Conservation (phyloP, 2,113 vertebrate species). For the Condylura cristata region DNA sequence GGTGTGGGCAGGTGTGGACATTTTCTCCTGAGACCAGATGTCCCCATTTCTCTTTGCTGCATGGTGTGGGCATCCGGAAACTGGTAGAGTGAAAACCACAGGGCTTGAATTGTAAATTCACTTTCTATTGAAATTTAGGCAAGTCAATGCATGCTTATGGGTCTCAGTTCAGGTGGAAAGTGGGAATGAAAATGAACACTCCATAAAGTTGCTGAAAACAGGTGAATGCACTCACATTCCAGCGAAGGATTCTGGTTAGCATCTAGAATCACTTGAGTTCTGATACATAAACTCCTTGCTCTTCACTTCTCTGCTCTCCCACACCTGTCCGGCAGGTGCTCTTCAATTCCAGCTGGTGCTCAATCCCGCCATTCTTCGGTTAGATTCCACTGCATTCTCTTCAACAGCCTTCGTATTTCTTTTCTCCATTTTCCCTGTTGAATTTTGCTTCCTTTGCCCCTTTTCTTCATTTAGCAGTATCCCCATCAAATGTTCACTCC, state of each 20-base stretch:
- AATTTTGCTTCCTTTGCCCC: background rate
- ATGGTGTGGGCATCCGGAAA: no score
- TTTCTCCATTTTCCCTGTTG: background rate
- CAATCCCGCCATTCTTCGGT: accelerated
- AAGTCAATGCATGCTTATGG: background rate
- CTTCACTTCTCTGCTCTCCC: background rate
- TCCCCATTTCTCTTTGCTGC: background rate
- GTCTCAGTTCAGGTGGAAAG: background rate
- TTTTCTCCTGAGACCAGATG: background rate
- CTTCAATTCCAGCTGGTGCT: no score
- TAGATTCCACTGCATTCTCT: background rate
- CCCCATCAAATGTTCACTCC: background rate
- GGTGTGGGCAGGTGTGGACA: background rate
- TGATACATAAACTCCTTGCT: no score
- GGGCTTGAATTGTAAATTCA: background rate
- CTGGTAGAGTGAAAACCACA: background rate
- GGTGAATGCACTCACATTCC: background rate
- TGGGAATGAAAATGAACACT: background rate
- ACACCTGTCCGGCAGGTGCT: no score
- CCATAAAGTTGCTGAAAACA: background rate
- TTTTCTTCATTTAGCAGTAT: background rate
- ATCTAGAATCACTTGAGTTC: accelerated
- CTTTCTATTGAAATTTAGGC: background rate
- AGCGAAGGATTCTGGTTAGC: accelerated
- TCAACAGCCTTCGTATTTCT: background rate